A percentile compares a stretch with the other conserved stretches of the same genome.
phyloP scores from a whole-genome alignment of 1,140 invertebrate genomes.

The Conopomorpha cramerella region DNA sequence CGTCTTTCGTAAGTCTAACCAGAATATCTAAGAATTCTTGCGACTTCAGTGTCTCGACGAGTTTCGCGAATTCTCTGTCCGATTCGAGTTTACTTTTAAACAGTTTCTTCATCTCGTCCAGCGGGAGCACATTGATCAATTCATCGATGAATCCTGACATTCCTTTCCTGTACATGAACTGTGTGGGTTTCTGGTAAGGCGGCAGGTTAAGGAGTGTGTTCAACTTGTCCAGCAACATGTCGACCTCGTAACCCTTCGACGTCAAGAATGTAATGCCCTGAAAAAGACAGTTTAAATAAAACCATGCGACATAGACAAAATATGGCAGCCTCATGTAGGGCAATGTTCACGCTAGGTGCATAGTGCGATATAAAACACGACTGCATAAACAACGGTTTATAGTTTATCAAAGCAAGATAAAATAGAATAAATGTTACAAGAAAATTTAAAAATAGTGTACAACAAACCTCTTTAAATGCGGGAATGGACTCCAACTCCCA shows the following conservation, averaged over 20 bases:
- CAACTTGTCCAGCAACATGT: conserved; percentile 9
- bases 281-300: conserved; percentile 4
- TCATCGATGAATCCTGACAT: conserved; percentile 15
- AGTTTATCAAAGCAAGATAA: too few relatives aligned
- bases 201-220: conserved; percentile 15
- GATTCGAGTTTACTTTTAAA: conserved; percentile 18
- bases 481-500: conserved; percentile 13
- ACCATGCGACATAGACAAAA: too few relatives aligned
- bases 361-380: too few relatives aligned
- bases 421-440: too few relatives aligned
- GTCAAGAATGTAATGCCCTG: conserved; percentile 13
- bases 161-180: conserved; percentile 6
- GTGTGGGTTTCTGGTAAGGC: conserved; percentile 9
- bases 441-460: too few relatives aligned
- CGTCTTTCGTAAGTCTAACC: conserved; percentile 11
- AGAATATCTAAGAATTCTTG: conserved; percentile 17
- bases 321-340: too few relatives aligned
- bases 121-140: conserved; percentile 10
- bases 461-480: conserved; percentile 17
- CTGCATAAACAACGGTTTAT: too few relatives aligned
- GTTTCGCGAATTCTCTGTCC: conserved; percentile 11
- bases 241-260: conserved; percentile 16
- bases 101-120: conserved; percentile 16
- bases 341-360: too few relatives aligned
- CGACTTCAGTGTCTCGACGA: conserved; percentile 14